Evolutionary conservation across 1,140 invertebrate genomes (phyloP), one percentile per base, ranked within the genome.

Genomic region (Phenacoccus solenopsis): DNA sequence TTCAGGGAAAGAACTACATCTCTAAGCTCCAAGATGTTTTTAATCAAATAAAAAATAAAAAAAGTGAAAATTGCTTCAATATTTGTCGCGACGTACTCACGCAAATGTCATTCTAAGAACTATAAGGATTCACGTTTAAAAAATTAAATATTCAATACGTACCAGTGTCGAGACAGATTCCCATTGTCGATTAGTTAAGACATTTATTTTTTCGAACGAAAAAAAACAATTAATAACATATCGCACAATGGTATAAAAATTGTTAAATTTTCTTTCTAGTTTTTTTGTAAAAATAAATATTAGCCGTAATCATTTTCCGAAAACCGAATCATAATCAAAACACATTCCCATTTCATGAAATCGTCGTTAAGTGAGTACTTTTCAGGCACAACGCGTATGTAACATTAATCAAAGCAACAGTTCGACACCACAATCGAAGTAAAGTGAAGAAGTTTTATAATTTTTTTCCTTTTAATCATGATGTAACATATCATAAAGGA

Each of bases 251-350:
- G 9, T 38, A 9, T 10, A 9, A 9, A 38, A 38, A 64, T 24
- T 64, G 25, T 27, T 24, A 24, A 24, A 64, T 5, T 64, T 64
- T 64, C 59, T 64, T 64, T 10, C 59, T 24, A 5, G 59, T 64
- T 64, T 64, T 64, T 64, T 64, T 64, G 20, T 64, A 64, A 64
- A 64, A 64, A 64, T 64, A 64, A 64, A 64, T 64, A 64, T 64
- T 16, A 25, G 59, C 59, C 59, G 59, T 64, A 64, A 64, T 64
- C 59, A 64, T 64, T 64, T 64, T 64, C 25, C 25, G 25, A 25
- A 64, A 64, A 64, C 21, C 59, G 59, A 64, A 16, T 64, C 59
- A 64, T 64, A 64, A 64, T 64, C 38, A 49, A 49, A n/a, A 49
- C 16, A 49, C 38, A 49, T 49, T 49, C 16, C 20, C 5, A 49